Evolutionary conservation across 2,113 vertebrate species (phyloP).

Genomic region (Monarcha castaneiventris): DNA sequence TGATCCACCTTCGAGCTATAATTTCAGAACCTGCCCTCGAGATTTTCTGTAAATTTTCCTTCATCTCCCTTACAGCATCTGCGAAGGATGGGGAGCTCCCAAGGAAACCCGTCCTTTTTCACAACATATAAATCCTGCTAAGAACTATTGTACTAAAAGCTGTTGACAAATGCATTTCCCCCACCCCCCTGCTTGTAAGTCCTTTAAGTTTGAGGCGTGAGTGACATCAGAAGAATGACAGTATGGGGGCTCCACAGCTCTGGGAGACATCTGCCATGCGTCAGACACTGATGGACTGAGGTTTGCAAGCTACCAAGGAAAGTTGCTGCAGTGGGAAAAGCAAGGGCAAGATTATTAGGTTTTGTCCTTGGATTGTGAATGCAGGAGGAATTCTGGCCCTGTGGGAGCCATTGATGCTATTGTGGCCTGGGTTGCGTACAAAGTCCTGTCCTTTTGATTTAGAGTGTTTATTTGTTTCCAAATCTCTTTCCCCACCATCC

Average conservation of each 20-base stretch:
- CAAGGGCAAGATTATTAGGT: background rate
- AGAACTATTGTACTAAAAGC: background rate
- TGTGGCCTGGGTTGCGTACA: background rate
- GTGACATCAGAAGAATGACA: background rate
- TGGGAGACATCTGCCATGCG: background rate
- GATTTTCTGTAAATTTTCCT: background rate
- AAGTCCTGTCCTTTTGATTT: constrained; percentile 11
- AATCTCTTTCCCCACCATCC: background rate
- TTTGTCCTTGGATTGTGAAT: background rate
- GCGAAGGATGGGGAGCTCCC: background rate
- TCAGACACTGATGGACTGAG: background rate
- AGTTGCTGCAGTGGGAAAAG: background rate
- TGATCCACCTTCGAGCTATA: background rate
- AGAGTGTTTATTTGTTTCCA: constrained; percentile 24
- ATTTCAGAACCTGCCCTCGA: background rate
- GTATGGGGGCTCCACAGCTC: background rate
- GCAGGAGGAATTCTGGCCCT: background rate
- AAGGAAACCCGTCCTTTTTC: background rate
- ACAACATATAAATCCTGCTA: background rate
- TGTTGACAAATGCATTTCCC: background rate
- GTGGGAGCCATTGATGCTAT: background rate
- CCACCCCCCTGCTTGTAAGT: background rate
- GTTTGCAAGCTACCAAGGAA: background rate
- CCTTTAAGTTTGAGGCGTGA: background rate
- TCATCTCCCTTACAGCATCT: background rate